Conservation (phyloP, 2,888 invertebrate species). For the Tanytarsus gracilentus region DNA sequence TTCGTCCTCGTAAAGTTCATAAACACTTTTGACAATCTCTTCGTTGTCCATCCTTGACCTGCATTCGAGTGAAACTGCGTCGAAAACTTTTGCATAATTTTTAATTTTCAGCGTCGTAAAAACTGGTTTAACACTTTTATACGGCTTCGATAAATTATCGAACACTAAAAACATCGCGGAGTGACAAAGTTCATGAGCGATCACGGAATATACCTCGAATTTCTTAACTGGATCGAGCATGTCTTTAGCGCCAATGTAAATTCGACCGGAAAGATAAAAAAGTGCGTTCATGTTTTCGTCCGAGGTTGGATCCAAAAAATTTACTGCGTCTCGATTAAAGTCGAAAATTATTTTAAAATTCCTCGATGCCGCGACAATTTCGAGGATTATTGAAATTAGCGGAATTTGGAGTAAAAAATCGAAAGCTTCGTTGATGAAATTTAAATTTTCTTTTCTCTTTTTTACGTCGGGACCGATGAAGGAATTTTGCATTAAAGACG, state of each 20-base stretch:
- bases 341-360: slow-evolving; percentile 6
- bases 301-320: background rate
- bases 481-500: background rate
- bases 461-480: background rate
- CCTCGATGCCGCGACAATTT: background rate
- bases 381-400: background rate
- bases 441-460: background rate
- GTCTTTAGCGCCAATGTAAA: background rate
- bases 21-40: no score
- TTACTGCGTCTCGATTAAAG: background rate
- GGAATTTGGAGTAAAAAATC: background rate
- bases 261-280: background rate
- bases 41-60: no score
- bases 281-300: background rate
- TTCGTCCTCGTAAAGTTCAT: no score
- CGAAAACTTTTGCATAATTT: background rate
- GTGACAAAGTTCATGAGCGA: slow-evolving; percentile 1
- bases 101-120: background rate
- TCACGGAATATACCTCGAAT: background rate
- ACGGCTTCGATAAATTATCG: background rate
- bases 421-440: background rate
- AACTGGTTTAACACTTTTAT: background rate
- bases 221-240: background rate
- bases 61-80: no score
- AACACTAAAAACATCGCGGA: background rate